phyloP scores from a whole-genome alignment of 2,888 invertebrate genomes.

The Xylocampa areola region DNA sequence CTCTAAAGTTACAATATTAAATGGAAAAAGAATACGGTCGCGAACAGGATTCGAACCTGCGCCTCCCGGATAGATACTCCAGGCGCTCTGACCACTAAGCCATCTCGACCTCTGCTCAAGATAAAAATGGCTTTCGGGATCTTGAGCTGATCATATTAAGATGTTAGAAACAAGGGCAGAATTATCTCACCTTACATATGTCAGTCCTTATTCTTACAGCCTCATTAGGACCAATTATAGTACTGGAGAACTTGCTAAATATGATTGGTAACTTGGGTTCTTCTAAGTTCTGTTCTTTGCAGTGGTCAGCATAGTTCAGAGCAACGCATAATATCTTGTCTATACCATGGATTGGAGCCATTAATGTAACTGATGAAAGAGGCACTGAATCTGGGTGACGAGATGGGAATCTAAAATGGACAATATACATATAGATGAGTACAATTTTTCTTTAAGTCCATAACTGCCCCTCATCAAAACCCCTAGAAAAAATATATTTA shows the following conservation, averaged over 20 bases:
- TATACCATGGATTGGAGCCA: conserved; percentile 94
- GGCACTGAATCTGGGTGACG: conserved; percentile 62
- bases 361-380: conserved; percentile 89
- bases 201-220: conserved; percentile 86
- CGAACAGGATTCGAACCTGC: too few relatives aligned
- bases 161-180: neutral
- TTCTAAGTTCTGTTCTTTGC: conserved; percentile 94
- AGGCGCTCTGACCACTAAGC: too few relatives aligned
- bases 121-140: too few relatives aligned
- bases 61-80: too few relatives aligned
- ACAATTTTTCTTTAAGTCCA: too few relatives aligned
- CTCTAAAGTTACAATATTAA: too few relatives aligned
- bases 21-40: too few relatives aligned
- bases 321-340: conserved; percentile 96
- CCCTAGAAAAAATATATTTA: too few relatives aligned
- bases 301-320: conserved; percentile 96
- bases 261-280: conserved; percentile 94
- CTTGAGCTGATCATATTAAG: too few relatives aligned
- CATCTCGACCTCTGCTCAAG: too few relatives aligned
- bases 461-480: too few relatives aligned
- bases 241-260: conserved; percentile 96
- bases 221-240: conserved; percentile 93
- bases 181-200: conserved; percentile 33
- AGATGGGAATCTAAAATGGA: conserved; percentile 59
- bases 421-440: neutral